phyloP scores from a whole-genome alignment of 2,888 invertebrate species.

The Siphlonurus alternatus region DNA sequence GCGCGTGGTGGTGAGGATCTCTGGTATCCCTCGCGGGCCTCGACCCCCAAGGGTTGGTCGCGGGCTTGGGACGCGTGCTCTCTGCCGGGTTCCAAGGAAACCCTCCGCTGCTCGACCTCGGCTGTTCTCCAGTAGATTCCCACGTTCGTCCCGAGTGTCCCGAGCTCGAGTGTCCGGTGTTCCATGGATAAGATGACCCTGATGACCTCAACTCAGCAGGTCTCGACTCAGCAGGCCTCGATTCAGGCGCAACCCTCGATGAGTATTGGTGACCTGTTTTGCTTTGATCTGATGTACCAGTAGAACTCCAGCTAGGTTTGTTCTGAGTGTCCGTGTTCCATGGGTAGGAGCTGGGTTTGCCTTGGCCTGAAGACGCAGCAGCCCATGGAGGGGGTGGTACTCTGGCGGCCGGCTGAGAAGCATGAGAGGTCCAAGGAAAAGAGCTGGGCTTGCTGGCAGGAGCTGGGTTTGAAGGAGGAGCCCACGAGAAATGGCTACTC shows the following conservation, averaged over 20 bases:
- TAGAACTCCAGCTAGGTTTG: background rate
- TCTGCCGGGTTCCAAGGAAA: background rate
- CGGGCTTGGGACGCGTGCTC: background rate
- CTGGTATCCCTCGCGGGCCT: background rate
- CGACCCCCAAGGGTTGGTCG: background rate
- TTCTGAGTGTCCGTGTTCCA: background rate
- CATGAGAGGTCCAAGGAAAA: background rate
- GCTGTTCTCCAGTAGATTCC: background rate
- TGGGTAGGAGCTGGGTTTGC: background rate
- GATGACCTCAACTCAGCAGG: too few relatives aligned
- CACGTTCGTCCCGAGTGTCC: background rate
- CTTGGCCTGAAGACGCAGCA: too few relatives aligned
- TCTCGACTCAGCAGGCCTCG: too few relatives aligned
- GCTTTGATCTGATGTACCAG: background rate
- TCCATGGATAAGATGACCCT: too few relatives aligned
- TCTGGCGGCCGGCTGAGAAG: too few relatives aligned
- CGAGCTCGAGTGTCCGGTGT: too few relatives aligned
- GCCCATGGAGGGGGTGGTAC: too few relatives aligned
- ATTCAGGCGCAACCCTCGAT: too few relatives aligned
- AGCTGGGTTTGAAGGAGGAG: too few relatives aligned
- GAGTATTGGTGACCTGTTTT: background rate
- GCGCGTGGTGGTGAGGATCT: too few relatives aligned
- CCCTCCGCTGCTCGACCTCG: too few relatives aligned
- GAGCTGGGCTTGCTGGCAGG: background rate
- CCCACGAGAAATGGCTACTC: too few relatives aligned